Conservation (phyloP, 2,797 vertebrate genomes). For the Pipistrellus pygmaeus region DNA sequence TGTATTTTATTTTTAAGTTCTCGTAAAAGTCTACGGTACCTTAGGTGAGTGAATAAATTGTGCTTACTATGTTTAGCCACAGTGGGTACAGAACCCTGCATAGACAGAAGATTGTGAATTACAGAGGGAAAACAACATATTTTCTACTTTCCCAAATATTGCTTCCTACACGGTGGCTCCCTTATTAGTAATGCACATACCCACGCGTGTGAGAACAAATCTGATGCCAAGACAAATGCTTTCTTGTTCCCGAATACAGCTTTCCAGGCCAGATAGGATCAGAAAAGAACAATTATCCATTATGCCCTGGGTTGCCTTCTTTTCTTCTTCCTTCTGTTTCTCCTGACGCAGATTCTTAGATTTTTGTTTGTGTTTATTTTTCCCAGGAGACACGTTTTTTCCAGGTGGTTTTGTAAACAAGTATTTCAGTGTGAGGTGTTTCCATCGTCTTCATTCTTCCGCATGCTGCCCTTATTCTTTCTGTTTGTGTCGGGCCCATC, state of each 20-base stretch:
- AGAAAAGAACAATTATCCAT: constrained; percentile 65
- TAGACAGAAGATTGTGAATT: constrained; percentile 64
- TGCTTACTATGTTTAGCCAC: constrained; percentile 57
- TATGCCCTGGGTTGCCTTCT: background rate
- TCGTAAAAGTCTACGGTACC: constrained; percentile 18
- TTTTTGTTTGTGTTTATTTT: background rate
- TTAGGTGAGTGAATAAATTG: constrained; percentile 19
- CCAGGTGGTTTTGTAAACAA: constrained; percentile 58
- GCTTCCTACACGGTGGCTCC: constrained; percentile 47
- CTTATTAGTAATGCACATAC: constrained; percentile 73
- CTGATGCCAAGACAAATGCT: constrained; percentile 71
- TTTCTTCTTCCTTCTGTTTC: constrained; percentile 20
- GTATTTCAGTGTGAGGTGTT: background rate
- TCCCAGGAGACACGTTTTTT: background rate
- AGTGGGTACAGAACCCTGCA: constrained; percentile 21
- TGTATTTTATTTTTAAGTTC: constrained; percentile 22
- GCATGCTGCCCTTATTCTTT: constrained; percentile 38
- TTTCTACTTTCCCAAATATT: constrained; percentile 72
- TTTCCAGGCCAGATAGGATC: constrained; percentile 58
- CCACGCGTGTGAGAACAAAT: constrained; percentile 61
- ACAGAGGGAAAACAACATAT: constrained; percentile 65
- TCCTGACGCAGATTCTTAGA: background rate
- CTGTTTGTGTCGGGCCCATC: constrained; percentile 49
- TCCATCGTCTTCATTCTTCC: constrained; percentile 42
- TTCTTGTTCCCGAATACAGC: constrained; percentile 39